These are phyloP conservation scores for Lophochroa leadbeateri DNA, from an alignment of 2,113 vertebrate species.

Conservation along the genomic window DNA sequence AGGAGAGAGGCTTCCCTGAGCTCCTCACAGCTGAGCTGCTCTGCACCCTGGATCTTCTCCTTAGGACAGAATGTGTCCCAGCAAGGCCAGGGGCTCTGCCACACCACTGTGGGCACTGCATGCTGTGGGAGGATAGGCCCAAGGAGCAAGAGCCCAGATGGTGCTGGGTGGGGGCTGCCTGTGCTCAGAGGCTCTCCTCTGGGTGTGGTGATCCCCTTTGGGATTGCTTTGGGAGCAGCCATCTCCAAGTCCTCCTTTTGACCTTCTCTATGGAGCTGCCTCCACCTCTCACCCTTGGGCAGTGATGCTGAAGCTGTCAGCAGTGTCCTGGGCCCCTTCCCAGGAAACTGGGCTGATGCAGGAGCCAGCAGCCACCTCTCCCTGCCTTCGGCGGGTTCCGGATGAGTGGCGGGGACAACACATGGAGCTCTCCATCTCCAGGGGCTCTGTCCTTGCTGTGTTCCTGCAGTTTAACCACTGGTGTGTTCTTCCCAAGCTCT, in stretches of 20 bases:
- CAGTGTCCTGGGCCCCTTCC: background rate
- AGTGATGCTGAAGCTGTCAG: fast-evolving
- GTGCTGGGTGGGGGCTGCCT: background rate
- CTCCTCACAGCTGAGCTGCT: background rate
- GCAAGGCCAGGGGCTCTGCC: background rate
- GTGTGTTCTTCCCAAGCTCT: background rate
- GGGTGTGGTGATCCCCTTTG: fast-evolving
- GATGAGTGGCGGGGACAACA: fast-evolving
- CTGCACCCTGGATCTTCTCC: background rate
- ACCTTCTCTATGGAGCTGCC: background rate
- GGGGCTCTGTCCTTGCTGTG: too few species aligned
- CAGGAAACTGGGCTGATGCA: background rate
- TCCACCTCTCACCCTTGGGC: background rate
- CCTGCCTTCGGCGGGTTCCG: too few species aligned
- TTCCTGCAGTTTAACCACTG: background rate
- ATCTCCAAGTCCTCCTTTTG: background rate
- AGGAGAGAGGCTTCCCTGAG: background rate
- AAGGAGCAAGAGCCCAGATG: background rate
- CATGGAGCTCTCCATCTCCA: background rate
- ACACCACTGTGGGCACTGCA: fast-evolving
- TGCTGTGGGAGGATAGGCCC: background rate
- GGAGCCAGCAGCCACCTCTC: background rate
- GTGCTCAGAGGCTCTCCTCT: background rate
- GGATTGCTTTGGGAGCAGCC: fast-evolving
- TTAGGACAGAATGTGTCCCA: background rate